Base-by-base conservation (phyloP, 2,888 invertebrate species). In the Petrolisthes cinctipes region DNA sequence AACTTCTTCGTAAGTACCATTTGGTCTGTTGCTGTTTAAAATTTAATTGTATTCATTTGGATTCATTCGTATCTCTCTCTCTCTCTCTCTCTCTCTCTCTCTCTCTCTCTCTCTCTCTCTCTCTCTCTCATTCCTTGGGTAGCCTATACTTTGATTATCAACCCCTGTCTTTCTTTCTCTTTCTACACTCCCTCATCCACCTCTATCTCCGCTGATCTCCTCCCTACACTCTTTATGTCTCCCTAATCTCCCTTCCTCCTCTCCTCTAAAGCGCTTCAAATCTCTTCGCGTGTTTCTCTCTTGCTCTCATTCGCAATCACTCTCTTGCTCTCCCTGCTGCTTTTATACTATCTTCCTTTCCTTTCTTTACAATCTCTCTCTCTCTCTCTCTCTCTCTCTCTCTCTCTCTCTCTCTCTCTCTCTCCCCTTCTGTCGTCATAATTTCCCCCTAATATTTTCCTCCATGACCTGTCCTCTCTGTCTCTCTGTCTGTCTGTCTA, bases 321-420 rank as follows among this genome's bases (percentile, higher is more conserved):
- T 17, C 17, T 11, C 61, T 11, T 17, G 11, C 61, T 2, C 17
- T 61, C 61, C 17, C 61, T 61, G 11, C 17, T 17, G 9, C 61
- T 61, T 17, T 61, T 17, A 11, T 17, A 11, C 61, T 61, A 9
- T 61, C 61, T 61, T 17, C 17, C 61, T 61, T 4, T 61, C 37
- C 37, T 37, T 37, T 37, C 37, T 37, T 37, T 37, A 37, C 37
- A 37, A 37, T 37, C 61, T 61, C 61, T 61, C 61, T 61, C 61
- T 61, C 61, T 53, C 79, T 79, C 79, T 79, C 79, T 79, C 79
- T 79, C 79, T 79, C 79, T 53, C 79, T 79, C 79, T 53, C 79
- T 79, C 51, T 53, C n/a, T 53, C 53, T 53, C 53, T 53, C 79
- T 53, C 53, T 11, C 79, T 17, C 61, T 61, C 61, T n/a, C 61